Evolutionary conservation across 1,140 invertebrate species (phyloP).

Genomic region (Sycophaga agraensis): DNA sequence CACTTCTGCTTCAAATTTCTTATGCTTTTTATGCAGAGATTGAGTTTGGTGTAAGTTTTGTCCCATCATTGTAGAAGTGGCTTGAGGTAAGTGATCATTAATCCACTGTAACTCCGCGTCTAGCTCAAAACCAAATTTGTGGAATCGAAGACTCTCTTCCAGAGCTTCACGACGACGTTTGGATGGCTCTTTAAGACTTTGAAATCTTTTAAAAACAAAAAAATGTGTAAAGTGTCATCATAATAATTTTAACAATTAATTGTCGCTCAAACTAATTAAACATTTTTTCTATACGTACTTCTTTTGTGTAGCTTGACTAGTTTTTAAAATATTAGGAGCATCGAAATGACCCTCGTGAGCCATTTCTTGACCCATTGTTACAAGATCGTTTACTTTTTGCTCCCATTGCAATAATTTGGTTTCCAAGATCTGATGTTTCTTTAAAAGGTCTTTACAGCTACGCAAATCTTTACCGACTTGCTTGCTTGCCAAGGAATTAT

Average conservation of each 20-base stretch:
- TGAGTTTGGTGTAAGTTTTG: slow-evolving; percentile 90
- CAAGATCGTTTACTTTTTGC: slow-evolving; percentile 73
- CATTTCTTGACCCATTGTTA: slow-evolving; percentile 82
- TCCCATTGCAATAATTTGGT: slow-evolving; percentile 79
- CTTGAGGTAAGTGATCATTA: slow-evolving; percentile 81
- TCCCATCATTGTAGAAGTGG: slow-evolving; percentile 73
- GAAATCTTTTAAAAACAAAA: slow-evolving; percentile 54
- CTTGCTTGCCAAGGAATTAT: slow-evolving; percentile 71
- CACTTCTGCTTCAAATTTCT: slow-evolving; percentile 86
- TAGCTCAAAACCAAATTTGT: slow-evolving; percentile 93
- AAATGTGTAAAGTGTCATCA: slow-evolving; percentile 4
- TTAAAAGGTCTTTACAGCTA: slow-evolving; percentile 84
- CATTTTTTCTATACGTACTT: slow-evolving; percentile 54
- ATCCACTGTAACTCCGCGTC: slow-evolving; percentile 96
- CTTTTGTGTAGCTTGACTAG: slow-evolving; percentile 74
- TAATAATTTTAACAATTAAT: slow-evolving; percentile 1
- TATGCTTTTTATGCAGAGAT: slow-evolving; percentile 90
- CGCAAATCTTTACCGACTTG: slow-evolving; percentile 83
- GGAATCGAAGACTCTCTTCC: slow-evolving; percentile 84
- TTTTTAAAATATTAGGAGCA: slow-evolving; percentile 78
- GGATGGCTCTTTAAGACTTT: slow-evolving; percentile 66
- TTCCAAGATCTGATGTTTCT: slow-evolving; percentile 81
- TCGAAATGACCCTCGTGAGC: slow-evolving; percentile 93
- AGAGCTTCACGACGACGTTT: slow-evolving; percentile 72
- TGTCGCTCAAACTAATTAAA: slow-evolving; percentile 1